Conservation (phyloP, 2,888 invertebrate genomes). For the Leptinotarsa juncta region DNA sequence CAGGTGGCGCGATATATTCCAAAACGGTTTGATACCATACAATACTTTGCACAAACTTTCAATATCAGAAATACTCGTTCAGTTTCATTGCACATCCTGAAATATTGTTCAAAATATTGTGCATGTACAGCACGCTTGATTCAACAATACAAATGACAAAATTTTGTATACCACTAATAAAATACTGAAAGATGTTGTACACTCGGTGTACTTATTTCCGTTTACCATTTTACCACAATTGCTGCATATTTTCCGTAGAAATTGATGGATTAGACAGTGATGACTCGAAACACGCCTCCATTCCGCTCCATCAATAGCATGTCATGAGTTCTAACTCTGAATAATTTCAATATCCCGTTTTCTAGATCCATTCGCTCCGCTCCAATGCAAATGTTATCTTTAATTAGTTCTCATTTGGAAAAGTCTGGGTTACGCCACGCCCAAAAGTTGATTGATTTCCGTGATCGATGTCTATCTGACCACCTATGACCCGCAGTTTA, state of each 20-base stretch:
- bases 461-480: constrained; percentile 49
- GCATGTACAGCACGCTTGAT: no score
- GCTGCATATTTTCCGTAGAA: background rate
- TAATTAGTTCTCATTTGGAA: constrained; percentile 53
- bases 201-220: no score
- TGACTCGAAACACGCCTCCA: background rate
- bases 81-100: no score
- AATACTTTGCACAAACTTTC: no score
- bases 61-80: no score
- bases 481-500: constrained; percentile 10
- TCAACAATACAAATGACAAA: no score
- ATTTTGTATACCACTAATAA: no score
- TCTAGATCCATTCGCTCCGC: constrained; percentile 23
- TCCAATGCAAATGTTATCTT: constrained; percentile 49
- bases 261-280: background rate
- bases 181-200: no score
- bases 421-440: constrained; percentile 51
- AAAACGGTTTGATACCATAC: no score
- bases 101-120: no score
- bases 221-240: no score
- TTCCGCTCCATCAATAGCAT: constrained; percentile 9
- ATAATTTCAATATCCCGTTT: constrained; percentile 20
- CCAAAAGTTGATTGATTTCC: constrained; percentile 54
- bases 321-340: constrained; percentile 15
- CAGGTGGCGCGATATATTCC: no score